Evolutionary conservation across 2,888 invertebrate genomes (phyloP).

Genomic region (Lasioglossum pauxillum): DNA sequence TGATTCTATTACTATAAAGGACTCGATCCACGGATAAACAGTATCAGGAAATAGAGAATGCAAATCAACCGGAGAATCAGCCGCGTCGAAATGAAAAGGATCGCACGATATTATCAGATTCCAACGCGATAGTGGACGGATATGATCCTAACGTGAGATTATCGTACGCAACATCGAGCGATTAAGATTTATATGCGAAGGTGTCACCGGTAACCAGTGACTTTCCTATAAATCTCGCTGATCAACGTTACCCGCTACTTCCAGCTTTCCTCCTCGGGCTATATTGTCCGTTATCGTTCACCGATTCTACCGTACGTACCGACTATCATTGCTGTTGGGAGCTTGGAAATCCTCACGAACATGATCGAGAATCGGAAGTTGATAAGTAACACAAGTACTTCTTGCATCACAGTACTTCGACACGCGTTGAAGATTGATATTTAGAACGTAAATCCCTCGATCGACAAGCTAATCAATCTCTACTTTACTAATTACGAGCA

Average conservation of each 20-base stretch:
- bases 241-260: constrained; percentile 26
- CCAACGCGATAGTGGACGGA: constrained; percentile 31
- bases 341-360: background rate
- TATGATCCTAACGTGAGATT: constrained; percentile 25
- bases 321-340: constrained; percentile 6
- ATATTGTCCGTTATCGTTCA: constrained; percentile 49
- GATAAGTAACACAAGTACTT: background rate
- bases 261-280: constrained; percentile 44
- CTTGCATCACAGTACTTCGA: background rate
- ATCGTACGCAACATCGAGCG: constrained; percentile 26
- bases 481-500: too few species aligned
- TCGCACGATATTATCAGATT: constrained; percentile 14
- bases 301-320: constrained; percentile 32
- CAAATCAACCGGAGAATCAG: constrained; percentile 40
- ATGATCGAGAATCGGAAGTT: background rate
- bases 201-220: constrained; percentile 47
- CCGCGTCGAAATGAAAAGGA: constrained; percentile 36
- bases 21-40: constrained; percentile 30
- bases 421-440: background rate
- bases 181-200: constrained; percentile 46
- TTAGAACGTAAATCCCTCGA: background rate
- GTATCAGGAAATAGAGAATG: constrained; percentile 48
- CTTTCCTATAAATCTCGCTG: constrained; percentile 56
- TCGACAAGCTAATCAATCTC: background rate
- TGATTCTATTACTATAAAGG: constrained; percentile 46